Evolutionary conservation across 2,113 vertebrate genomes (phyloP), one percentile per base, ranked within the genome.

Genomic region (Phalacrocorax brasilianus): DNA sequence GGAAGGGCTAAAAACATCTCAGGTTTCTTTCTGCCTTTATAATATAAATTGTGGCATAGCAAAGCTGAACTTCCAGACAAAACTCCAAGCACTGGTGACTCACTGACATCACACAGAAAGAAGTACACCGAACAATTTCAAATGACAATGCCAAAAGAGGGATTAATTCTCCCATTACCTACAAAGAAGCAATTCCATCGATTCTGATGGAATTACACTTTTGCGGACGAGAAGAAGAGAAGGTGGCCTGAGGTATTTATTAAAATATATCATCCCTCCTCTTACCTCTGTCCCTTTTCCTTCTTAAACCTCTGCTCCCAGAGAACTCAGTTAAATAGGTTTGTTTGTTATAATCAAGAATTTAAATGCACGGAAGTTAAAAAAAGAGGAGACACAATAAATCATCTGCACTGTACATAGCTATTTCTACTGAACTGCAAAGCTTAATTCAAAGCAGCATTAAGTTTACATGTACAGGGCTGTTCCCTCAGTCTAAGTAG

Each of bases 231-330:
- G 65, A 88, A 78, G 56, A 94, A 35, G 89, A 95, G 72, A 74
- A 56, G 42, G 65, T 4, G 11, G 52, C 50, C 49, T 85, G 63
- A 45, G 62, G 62, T 91, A 90, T 85, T 80, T 91, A 91, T 82
- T 83, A 38, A 59, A 95, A 91, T 71, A 56, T 67, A 81, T 85
- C 35, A 80, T 86, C 11, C 35, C 79, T 97, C 71, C 65, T 96
- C 83, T 96, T 97, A 97, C 86, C 56, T 90, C 74, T 94, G 84
- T 71, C 79, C 59, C 70, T 93, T 97, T 96, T 93, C 92, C 80
- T 97, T 95, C 95, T 97, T 85, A 96, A 96, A 91, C 35, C 22
- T 93, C 42, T 85, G 59, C 79, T 84, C 73, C 75, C 66, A 82
- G 76, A 90, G n/a, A 97, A 95, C 49, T 86, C 88, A 97, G 66